These are phyloP conservation scores for Agrotis ipsilon DNA, from an alignment of 2,888 invertebrate genomes.

Conservation along the genomic window DNA sequence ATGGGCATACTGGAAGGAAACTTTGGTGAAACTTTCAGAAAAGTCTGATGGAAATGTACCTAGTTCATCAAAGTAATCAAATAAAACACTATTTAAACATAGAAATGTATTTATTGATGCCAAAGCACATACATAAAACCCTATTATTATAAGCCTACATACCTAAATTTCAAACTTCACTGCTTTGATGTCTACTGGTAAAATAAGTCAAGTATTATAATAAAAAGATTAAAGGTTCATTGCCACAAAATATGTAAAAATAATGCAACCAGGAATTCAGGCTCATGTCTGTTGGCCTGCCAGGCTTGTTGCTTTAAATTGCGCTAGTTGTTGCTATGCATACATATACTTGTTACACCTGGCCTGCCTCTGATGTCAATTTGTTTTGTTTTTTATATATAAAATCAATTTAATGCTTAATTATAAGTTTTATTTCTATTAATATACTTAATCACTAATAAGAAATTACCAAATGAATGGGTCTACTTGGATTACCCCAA, in stretches of 20 bases:
- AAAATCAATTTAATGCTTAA: conserved; percentile 44
- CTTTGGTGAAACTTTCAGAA: conserved; percentile 57
- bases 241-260: conserved; percentile 40
- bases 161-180: conserved; percentile 55
- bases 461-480: conserved; percentile 41
- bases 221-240: conserved; percentile 49
- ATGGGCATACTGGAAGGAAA: conserved; percentile 78
- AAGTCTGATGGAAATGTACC: conserved; percentile 45
- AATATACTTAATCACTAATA: conserved; percentile 53
- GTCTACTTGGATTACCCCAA: conserved; percentile 49
- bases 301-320: background rate
- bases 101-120: conserved; percentile 67
- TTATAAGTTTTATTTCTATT: conserved; percentile 41
- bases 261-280: conserved; percentile 21
- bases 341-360: conserved; percentile 24
- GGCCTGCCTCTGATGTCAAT: conserved; percentile 17
- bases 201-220: conserved; percentile 65
- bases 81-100: conserved; percentile 57
- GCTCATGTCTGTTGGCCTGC: background rate
- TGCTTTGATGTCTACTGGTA: conserved; percentile 54
- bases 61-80: conserved; percentile 41
- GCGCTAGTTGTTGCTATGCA: conserved; percentile 14
- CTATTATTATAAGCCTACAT: conserved; percentile 47
- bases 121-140: conserved; percentile 63
- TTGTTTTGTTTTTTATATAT: conserved; percentile 22